These are phyloP conservation scores for Xestia xanthographa DNA, from an alignment of 2,888 invertebrate genomes.

Conservation along the genomic window DNA sequence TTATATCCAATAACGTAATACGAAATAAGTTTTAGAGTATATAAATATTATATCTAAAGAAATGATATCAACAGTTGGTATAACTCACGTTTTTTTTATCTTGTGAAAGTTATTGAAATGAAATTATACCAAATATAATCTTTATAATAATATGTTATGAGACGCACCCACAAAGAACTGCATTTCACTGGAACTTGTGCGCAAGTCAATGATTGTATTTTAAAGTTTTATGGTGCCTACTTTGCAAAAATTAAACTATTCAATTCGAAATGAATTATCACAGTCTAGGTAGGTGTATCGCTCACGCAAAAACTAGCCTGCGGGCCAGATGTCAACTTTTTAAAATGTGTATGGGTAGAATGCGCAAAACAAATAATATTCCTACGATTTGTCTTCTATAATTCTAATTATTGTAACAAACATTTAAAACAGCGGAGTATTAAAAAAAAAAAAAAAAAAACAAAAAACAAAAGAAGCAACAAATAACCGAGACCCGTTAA, in stretches of 20 bases:
- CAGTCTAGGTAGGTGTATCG: neutral
- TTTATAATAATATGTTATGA: no score
- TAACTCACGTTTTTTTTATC: no score
- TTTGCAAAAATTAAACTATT: neutral
- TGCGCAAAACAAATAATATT: neutral
- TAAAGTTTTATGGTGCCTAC: neutral
- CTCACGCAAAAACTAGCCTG: no score
- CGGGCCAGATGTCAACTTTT: no score
- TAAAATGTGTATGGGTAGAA: no score
- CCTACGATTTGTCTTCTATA: neutral
- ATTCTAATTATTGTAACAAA: slow-evolving; percentile 2
- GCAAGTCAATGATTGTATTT: neutral
- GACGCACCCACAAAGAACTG: no score
- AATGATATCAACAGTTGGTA: no score
- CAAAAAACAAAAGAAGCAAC: slow-evolving; percentile 31
- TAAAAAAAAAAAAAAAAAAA: slow-evolving; percentile 12
- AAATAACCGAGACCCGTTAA: slow-evolving; percentile 36
- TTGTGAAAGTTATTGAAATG: no score
- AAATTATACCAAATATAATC: no score
- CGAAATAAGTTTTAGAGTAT: no score
- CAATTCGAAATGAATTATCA: neutral
- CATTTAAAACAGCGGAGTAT: neutral
- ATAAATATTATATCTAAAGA: no score
- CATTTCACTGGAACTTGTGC: neutral
- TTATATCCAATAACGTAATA: no score